phyloP scores from a whole-genome alignment of 2,797 vertebrate species.

The Notolabrus celidotus region DNA sequence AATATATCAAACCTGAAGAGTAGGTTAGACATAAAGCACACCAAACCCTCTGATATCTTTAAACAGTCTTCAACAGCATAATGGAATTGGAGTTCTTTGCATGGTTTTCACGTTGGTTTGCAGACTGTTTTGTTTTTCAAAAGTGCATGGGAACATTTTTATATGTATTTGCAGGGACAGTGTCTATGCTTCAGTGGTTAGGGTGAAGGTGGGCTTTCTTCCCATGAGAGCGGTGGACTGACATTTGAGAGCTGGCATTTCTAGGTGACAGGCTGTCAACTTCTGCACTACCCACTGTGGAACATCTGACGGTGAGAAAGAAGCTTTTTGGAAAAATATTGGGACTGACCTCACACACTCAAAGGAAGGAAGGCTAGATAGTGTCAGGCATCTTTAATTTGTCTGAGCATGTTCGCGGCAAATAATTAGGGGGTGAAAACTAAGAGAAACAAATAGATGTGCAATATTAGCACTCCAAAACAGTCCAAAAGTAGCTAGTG shows the following conservation, averaged over 20 bases:
- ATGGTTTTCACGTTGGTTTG: not conserved
- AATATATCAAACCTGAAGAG: slow-evolving; percentile 3
- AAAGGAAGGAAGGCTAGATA: not conserved
- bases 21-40: not conserved
- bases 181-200: not conserved
- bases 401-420: not conserved
- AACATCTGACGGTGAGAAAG: not conserved
- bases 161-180: not conserved
- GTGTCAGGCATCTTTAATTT: not conserved
- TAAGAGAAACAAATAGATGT: not conserved
- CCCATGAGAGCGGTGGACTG: not conserved
- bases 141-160: not conserved
- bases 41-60: not conserved
- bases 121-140: not conserved
- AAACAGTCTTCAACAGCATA: too few species aligned
- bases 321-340: not conserved
- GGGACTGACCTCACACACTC: not conserved
- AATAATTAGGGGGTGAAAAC: not conserved
- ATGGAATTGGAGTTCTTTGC: too few species aligned
- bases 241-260: not conserved
- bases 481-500: too few species aligned
- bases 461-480: too few species aligned
- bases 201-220: slow-evolving; percentile 3
- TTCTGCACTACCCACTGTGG: not conserved
- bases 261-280: not conserved